Conservation (phyloP, 2,113 vertebrate species). For the Atherinomorus stipes region DNA sequence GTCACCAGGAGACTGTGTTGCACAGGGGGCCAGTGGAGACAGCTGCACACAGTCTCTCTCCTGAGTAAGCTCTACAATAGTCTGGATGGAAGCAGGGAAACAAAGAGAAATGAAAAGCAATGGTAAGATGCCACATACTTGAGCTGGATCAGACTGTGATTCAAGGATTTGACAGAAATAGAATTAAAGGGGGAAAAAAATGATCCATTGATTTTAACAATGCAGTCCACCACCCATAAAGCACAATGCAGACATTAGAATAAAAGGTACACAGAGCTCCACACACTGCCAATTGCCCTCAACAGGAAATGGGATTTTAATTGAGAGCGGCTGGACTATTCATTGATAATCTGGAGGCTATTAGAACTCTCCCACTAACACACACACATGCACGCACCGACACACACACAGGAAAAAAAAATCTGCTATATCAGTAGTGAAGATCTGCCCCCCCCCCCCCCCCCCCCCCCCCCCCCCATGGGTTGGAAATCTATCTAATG, state of each 20-base stretch:
- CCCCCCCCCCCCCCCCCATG: too few species aligned
- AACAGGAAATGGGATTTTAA: conserved; percentile 82
- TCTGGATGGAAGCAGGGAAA: conserved; percentile 75
- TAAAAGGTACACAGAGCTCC: conserved; percentile 24
- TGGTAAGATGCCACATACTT: neutral
- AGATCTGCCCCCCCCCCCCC: conserved; percentile 67
- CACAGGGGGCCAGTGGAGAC: conserved; percentile 83
- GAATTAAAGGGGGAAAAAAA: conserved; percentile 1
- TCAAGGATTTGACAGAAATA: neutral
- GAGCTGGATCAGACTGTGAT: neutral
- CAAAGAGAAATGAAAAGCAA: neutral
- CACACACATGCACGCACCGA: conserved; percentile 11
- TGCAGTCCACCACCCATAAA: conserved; percentile 10
- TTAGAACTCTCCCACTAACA: conserved; percentile 56
- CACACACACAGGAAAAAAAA: conserved; percentile 20
- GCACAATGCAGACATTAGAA: conserved; percentile 8
- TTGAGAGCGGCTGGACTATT: conserved; percentile 71
- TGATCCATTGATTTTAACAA: conserved; percentile 5
- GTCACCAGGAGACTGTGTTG: conserved; percentile 88
- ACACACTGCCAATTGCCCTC: conserved; percentile 49
- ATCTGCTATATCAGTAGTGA: conserved; percentile 45
- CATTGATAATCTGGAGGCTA: conserved; percentile 72
- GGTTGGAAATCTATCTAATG: conserved; percentile 66
- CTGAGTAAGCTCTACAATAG: conserved; percentile 93
- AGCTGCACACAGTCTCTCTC: conserved; percentile 94